Conservation (phyloP, 2,797 vertebrate genomes). For the Propithecus perrieri region DNA sequence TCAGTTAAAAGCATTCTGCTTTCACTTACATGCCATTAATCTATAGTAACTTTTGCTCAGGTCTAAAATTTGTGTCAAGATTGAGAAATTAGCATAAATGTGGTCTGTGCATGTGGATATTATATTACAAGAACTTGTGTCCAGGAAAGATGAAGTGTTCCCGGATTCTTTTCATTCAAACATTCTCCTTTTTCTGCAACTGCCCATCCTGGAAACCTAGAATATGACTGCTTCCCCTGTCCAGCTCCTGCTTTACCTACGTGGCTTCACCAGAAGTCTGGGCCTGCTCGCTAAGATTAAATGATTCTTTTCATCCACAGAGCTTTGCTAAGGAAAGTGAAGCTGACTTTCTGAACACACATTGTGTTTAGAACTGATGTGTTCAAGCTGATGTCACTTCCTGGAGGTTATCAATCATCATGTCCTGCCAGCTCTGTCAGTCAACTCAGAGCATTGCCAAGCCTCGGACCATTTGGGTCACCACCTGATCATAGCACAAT, state of each 20-base stretch:
- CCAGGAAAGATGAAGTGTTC: background rate
- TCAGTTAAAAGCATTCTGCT: background rate
- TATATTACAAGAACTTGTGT: background rate
- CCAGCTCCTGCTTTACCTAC: background rate
- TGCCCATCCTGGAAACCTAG: background rate
- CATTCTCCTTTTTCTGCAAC: background rate
- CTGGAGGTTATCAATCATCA: background rate
- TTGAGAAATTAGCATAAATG: background rate
- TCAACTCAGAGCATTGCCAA: background rate
- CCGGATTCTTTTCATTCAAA: background rate
- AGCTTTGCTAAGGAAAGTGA: background rate
- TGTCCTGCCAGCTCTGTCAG: background rate
- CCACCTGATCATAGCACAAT: background rate
- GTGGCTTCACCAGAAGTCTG: background rate
- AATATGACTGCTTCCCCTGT: background rate
- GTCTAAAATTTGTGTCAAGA: background rate
- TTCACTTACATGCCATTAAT: background rate
- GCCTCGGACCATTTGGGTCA: background rate
- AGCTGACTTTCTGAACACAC: background rate
- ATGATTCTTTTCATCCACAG: background rate
- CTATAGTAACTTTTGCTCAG: background rate
- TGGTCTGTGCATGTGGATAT: background rate
- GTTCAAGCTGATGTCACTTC: background rate
- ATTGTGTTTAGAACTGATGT: background rate
- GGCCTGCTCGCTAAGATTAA: background rate